Conservation (phyloP, 2,888 invertebrate species). For the Zonitis immaculata region DNA sequence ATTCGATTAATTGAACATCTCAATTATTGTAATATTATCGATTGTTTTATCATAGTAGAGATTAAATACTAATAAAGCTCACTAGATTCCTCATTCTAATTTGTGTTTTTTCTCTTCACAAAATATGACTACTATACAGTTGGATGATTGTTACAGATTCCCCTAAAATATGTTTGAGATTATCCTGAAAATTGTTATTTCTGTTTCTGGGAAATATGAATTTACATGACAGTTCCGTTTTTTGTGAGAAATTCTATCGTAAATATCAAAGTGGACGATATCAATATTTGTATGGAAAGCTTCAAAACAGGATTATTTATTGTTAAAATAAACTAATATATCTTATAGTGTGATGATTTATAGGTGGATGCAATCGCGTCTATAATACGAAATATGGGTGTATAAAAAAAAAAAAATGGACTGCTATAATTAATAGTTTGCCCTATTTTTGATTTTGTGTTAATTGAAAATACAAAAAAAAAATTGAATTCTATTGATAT, state of each 20-base stretch:
- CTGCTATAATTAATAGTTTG: too few relatives aligned
- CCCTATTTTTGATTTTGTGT: too few relatives aligned
- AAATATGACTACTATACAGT: too few relatives aligned
- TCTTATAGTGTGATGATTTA: slow-evolving; percentile 4
- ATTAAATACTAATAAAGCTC: too few relatives aligned
- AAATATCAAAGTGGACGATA: neutral
- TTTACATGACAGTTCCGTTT: neutral
- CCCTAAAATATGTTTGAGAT: neutral
- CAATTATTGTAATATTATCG: too few relatives aligned
- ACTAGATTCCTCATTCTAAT: too few relatives aligned
- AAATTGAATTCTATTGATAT: too few relatives aligned
- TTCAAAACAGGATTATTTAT: slow-evolving; percentile 8
- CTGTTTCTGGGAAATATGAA: neutral
- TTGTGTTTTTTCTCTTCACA: too few relatives aligned
- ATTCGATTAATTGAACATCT: too few relatives aligned
- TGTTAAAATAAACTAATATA: slow-evolving; percentile 7
- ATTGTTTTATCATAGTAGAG: too few relatives aligned
- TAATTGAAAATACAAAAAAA: too few relatives aligned
- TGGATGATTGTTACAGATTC: neutral
- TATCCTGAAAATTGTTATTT: neutral
- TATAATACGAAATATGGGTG: neutral
- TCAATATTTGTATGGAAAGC: slow-evolving; percentile 2
- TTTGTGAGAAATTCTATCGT: neutral
- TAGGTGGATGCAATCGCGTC: slow-evolving; percentile 5
- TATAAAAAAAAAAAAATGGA: too few relatives aligned